Evolutionary conservation across 2,797 vertebrate species (phyloP).

Genomic region (Scomberomorus guttatus): DNA sequence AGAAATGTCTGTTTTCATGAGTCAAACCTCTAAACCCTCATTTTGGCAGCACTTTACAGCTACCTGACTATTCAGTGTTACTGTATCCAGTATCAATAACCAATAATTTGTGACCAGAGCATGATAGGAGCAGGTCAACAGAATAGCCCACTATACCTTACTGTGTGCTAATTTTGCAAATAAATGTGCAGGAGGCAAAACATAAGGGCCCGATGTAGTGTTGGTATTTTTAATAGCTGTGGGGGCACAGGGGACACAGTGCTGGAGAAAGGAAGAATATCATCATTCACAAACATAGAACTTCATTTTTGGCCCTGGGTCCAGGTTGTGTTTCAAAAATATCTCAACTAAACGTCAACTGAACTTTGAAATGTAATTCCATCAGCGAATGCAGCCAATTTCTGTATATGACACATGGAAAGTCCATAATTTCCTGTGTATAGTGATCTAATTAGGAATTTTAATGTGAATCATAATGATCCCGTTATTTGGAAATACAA

Average conservation of each 20-base stretch:
- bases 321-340: background rate
- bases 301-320: no score
- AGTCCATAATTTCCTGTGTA: background rate
- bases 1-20: background rate
- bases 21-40: no score
- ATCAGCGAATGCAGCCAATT: background rate
- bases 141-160: no score
- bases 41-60: background rate
- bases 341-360: background rate
- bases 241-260: background rate
- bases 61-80: no score
- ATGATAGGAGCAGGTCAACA: no score
- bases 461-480: conserved; percentile 6
- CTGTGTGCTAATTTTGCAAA: no score
- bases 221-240: background rate
- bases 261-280: background rate
- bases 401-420: background rate
- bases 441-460: background rate
- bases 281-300: background rate
- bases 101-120: background rate
- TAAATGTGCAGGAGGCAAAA: no score
- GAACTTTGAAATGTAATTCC: background rate
- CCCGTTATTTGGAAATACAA: background rate
- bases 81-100: background rate
- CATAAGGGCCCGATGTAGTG: background rate